Conservation (phyloP, 1,140 invertebrate genomes). For the Drosophila prosaltans region DNA sequence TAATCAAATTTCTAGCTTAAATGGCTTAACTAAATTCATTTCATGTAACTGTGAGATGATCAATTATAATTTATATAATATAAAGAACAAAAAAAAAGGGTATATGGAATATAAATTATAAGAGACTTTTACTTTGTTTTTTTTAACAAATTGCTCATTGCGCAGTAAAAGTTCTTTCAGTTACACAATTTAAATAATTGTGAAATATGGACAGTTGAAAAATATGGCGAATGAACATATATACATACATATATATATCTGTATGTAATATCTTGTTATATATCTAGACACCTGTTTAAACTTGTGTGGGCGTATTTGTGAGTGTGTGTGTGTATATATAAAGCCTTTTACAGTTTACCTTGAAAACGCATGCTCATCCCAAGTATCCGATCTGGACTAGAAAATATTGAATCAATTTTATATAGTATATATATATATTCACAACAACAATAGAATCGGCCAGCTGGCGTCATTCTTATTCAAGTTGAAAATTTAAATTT, state of each 20-base stretch:
- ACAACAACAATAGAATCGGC: conserved; percentile 11
- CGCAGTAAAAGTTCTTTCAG: conserved; percentile 8
- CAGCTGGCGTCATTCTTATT: conserved; percentile 49
- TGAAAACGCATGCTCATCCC: conserved; percentile 34
- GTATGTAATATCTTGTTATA: conserved; percentile 15
- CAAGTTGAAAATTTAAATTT: conserved; percentile 43
- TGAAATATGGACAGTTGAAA: conserved; percentile 13
- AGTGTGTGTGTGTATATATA: conserved; percentile 25
- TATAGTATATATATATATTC: conserved; percentile 17
- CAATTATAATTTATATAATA: too few species aligned
- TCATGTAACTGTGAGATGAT: too few species aligned
- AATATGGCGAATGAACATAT: not conserved
- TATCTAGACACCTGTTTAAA: conserved; percentile 49
- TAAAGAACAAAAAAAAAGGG: too few species aligned
- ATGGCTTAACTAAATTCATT: too few species aligned
- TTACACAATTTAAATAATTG: conserved; percentile 23
- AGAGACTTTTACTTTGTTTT: not conserved
- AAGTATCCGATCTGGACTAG: conserved; percentile 22
- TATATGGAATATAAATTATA: too few species aligned
- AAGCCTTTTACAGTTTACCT: conserved; percentile 39
- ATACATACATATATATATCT: conserved; percentile 24
- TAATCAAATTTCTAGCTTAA: too few species aligned
- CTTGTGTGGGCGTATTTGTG: conserved; percentile 51
- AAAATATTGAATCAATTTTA: conserved; percentile 24
- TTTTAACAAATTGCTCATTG: not conserved